Conservation (phyloP, 2,797 vertebrate species). For the Notoglanidium macrostoma region DNA sequence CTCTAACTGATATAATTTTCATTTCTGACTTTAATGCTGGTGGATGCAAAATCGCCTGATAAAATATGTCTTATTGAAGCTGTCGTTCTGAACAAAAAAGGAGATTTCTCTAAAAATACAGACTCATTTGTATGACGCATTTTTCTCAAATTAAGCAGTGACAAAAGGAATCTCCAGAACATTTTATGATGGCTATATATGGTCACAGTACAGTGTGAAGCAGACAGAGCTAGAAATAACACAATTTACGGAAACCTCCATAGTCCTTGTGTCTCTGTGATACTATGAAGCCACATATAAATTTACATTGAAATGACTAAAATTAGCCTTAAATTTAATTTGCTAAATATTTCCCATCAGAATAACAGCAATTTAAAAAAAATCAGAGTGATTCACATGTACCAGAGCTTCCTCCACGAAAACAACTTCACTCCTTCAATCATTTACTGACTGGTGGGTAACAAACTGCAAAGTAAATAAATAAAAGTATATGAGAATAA, state of each 20-base stretch:
- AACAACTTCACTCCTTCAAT: background rate
- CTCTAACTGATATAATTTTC: background rate
- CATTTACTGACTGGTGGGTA: background rate
- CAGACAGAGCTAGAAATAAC: constrained; percentile 17
- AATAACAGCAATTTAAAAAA: background rate
- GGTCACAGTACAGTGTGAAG: background rate
- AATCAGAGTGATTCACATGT: background rate
- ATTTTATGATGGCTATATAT: constrained; percentile 8
- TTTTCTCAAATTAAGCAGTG: background rate
- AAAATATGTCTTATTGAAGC: background rate
- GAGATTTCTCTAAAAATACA: constrained; percentile 15
- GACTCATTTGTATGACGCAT: constrained; percentile 16
- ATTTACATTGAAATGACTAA: background rate
- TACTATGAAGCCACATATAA: background rate
- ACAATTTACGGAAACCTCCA: background rate
- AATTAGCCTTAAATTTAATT: background rate
- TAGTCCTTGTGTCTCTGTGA: background rate
- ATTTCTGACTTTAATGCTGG: background rate
- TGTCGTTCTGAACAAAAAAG: background rate
- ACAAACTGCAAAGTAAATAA: background rate
- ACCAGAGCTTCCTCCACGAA: no score
- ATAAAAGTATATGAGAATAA: background rate
- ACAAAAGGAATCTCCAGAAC: constrained; percentile 16
- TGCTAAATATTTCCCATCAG: background rate
- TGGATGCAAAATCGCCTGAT: background rate